Evolutionary conservation across 2,888 invertebrate genomes (phyloP).

Genomic region (Dryococelus australis): DNA sequence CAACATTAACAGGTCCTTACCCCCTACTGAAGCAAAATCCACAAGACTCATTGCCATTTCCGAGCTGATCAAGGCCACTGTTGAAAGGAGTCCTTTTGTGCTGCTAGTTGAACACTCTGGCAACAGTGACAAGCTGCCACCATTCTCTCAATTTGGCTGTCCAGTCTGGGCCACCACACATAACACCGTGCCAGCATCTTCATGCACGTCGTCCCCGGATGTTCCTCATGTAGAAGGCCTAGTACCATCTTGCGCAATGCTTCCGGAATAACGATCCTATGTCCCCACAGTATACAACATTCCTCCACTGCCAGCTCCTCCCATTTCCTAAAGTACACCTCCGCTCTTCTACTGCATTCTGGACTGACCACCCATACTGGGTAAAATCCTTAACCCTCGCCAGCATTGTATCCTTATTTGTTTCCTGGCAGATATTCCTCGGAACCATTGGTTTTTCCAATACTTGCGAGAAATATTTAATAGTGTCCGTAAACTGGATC

Average conservation of each 20-base stretch:
- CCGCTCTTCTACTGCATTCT: conserved; percentile 33
- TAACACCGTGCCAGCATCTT: conserved; percentile 39
- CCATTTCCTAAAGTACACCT: conserved; percentile 31
- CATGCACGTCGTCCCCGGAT: conserved; percentile 42
- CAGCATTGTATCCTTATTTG: not conserved
- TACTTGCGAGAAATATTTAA: too few relatives aligned
- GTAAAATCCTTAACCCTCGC: too few relatives aligned
- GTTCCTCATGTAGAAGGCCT: conserved; percentile 39
- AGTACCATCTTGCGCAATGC: conserved; percentile 36
- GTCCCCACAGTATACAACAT: too few relatives aligned
- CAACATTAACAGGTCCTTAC: too few relatives aligned
- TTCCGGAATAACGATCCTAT: conserved; percentile 37
- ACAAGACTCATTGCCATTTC: not conserved
- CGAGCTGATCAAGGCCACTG: not conserved
- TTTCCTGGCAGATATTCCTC: not conserved
- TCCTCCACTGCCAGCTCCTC: conserved; percentile 40
- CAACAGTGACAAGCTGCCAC: too few relatives aligned
- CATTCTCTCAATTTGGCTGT: too few relatives aligned
- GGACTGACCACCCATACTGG: conserved; percentile 40
- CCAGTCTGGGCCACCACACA: too few relatives aligned
- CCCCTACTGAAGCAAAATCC: not conserved
- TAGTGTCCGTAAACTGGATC: not conserved
- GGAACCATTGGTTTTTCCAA: not conserved
- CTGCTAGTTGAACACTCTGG: not conserved
- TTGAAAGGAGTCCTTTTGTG: not conserved